A percentile compares a stretch with the other conserved stretches of the same genome.
Evolutionary conservation across 2,888 invertebrate species (phyloP).

Genomic region (Lapara coniferarum): DNA sequence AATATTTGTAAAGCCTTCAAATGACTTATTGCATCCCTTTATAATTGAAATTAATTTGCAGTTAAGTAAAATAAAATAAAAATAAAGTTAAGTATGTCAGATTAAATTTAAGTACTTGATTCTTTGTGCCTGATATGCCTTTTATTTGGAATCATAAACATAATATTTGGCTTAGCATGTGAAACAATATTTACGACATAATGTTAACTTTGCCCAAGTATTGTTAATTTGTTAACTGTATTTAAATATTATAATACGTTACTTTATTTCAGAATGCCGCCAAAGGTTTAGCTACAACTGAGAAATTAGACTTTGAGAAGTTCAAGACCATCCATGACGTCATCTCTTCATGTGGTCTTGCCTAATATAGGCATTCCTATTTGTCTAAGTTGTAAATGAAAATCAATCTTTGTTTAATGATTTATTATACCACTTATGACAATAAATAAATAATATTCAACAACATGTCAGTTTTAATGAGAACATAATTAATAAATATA

Average conservation of each 20-base stretch:
- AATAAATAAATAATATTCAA: constrained; percentile 67
- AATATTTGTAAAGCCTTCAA: too few species aligned
- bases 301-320: constrained; percentile 73
- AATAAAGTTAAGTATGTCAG: too few species aligned
- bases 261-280: constrained; percentile 69
- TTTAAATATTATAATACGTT: neutral
- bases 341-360: constrained; percentile 63
- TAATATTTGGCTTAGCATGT: too few species aligned
- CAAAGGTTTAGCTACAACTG: constrained; percentile 70
- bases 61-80: too few species aligned
- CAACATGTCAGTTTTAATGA: constrained; percentile 41
- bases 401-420: constrained; percentile 14
- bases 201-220: too few species aligned
- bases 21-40: too few species aligned
- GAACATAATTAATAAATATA: constrained; percentile 31
- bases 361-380: constrained; percentile 37
- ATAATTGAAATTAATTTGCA: too few species aligned
- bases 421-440: constrained; percentile 42
- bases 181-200: too few species aligned
- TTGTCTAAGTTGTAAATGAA: neutral
- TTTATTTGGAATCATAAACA: too few species aligned
- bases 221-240: neutral
- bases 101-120: too few species aligned
- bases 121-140: too few species aligned
- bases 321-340: constrained; percentile 75